Percentiles rank a stretch among this genome's conserved stretches.
Evolutionary conservation across 2,888 invertebrate genomes (phyloP).

Genomic region (Tridacna gigas): DNA sequence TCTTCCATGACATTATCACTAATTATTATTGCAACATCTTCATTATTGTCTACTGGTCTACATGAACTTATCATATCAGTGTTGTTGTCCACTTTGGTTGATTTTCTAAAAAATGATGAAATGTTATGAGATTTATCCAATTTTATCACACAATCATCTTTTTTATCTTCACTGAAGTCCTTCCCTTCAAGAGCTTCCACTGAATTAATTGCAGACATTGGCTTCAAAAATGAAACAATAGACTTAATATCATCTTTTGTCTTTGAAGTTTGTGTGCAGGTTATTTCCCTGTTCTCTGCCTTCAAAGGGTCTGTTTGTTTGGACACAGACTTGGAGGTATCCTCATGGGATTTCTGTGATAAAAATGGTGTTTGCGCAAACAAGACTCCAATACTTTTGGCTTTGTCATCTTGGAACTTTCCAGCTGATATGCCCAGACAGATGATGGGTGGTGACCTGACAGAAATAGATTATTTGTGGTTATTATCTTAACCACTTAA

Average conservation of each 20-base stretch:
- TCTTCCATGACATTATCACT: too few species aligned
- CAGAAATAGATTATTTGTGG: conserved; percentile 40
- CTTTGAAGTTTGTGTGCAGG: neutral
- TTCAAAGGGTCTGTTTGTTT: neutral
- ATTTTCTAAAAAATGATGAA: conserved; percentile 10
- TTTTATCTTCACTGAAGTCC: neutral
- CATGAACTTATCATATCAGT: neutral
- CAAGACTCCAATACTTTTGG: conserved; percentile 64
- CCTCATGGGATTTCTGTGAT: neutral
- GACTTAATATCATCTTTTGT: neutral
- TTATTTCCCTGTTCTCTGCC: neutral
- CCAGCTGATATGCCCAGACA: conserved; percentile 92
- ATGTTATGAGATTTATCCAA: neutral
- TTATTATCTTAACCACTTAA: too few species aligned
- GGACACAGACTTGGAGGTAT: neutral
- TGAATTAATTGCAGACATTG: neutral
- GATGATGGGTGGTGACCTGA: conserved; percentile 88
- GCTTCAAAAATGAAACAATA: conserved; percentile 34
- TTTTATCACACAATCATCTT: neutral
- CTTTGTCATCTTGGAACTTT: conserved; percentile 87
- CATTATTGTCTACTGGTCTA: too few species aligned
- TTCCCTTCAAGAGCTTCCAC: neutral
- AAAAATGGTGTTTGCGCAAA: conserved; percentile 48
- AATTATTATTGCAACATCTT: too few species aligned
- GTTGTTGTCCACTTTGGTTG: neutral